Base-by-base conservation (phyloP, 2,888 invertebrate genomes). In the Idaea biselata region DNA sequence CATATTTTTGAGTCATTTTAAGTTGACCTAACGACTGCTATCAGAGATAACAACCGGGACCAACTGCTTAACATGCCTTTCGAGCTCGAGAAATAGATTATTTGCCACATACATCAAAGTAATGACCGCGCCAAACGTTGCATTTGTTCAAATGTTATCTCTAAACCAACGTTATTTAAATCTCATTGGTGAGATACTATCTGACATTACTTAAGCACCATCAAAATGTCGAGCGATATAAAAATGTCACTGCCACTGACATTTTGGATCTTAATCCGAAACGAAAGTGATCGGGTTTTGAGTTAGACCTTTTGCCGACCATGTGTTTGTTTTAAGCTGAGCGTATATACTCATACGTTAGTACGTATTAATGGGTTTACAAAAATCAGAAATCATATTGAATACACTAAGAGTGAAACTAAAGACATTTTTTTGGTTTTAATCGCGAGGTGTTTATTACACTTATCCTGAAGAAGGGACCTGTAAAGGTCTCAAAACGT, bases 231-330 rank as follows among this genome's bases (percentile, higher is more conserved):
- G 84, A 79, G 73, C 84, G 82, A 79, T 83, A 89, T 91, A 91
- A 92, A 91, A 91, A 92, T 91, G 91, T 91, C 91, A 90, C 81
- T 81, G 84, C 82, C 83, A 81, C 76, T 90, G 91, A 90, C 91
- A 91, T 91, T 92, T 89, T 75, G 85, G 82, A 82, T 82, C 80
- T 85, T 90, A 92, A 91, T 89, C 91, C 88, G 82, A 71, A 79
- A 80, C 84, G 89, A 89, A 89, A 91, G 89, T 86, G 89, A 88
- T 87, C 83, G 82, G 83, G 75, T 81, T 82, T 83, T 79, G 80
- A 78, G 74, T 74, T 76, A 77, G 77, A 73, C 74, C 75, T 76
- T 76, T 73, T 66, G 67, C 55, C 66, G 63, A 69, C 65, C 66
- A 58, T 59, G 62, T 68, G 66, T 66, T 64, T 72, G 69, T 69